phyloP scores from a whole-genome alignment of 2,888 invertebrate genomes.

The Hermaeophaga mercurialis region DNA sequence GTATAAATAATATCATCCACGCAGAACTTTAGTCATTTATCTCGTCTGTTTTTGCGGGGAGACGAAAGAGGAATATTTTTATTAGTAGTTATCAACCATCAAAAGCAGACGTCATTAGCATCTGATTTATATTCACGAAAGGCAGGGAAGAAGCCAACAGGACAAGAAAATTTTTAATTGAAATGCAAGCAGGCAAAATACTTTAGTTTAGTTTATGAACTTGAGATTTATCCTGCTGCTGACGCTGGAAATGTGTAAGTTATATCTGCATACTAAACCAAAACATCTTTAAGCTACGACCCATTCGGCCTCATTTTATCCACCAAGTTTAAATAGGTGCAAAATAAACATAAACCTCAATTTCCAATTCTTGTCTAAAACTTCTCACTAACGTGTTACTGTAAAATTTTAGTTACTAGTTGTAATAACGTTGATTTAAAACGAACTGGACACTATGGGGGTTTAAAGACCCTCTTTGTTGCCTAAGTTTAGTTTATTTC shows the following conservation, averaged over 20 bases:
- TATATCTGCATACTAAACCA: too few relatives aligned
- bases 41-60: constrained; percentile 25
- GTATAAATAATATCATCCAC: constrained; percentile 22
- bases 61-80: constrained; percentile 26
- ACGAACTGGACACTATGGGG: too few relatives aligned
- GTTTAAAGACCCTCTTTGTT: too few relatives aligned
- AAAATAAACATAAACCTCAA: too few relatives aligned
- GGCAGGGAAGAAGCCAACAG: constrained; percentile 22
- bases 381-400: too few relatives aligned
- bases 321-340: too few relatives aligned
- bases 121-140: constrained; percentile 32
- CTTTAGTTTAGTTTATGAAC: constrained; percentile 6
- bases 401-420: too few relatives aligned
- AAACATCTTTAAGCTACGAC: too few relatives aligned
- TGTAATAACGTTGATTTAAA: too few relatives aligned
- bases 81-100: constrained; percentile 34
- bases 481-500: too few relatives aligned
- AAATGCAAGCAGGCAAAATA: constrained; percentile 13
- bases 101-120: constrained; percentile 35
- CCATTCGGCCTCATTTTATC: too few relatives aligned
- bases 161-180: constrained; percentile 27
- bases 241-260: not conserved
- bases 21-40: constrained; percentile 25
- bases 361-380: too few relatives aligned
- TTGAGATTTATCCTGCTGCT: not conserved